These are phyloP conservation scores for Lagopus muta DNA, from an alignment of 2,113 vertebrate genomes.

Conservation along the genomic window DNA sequence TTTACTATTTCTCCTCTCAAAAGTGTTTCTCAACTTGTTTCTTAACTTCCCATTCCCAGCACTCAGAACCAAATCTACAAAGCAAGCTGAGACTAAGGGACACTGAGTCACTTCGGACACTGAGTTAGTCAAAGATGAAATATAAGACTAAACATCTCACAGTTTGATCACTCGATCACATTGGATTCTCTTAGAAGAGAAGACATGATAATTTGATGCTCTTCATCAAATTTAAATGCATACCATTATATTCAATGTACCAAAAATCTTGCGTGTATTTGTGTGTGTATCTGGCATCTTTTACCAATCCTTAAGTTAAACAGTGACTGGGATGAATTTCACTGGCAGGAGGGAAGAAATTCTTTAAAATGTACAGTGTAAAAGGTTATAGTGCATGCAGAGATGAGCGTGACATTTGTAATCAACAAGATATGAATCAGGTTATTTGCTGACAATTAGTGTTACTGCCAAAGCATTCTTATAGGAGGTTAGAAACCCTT, in stretches of 20 bases:
- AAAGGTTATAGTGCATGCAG: background rate
- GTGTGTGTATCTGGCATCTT: background rate
- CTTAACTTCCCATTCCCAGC: background rate
- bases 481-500: background rate
- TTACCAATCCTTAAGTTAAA: background rate
- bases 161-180: background rate
- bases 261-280: background rate
- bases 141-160: background rate
- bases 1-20: background rate
- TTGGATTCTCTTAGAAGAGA: background rate
- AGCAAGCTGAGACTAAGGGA: background rate
- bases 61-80: background rate
- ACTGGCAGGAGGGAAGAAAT: background rate
- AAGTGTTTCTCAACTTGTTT: background rate
- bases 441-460: background rate
- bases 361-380: background rate
- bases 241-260: background rate
- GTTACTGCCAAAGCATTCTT: background rate
- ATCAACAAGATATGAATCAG: background rate
- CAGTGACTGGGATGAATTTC: background rate
- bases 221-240: background rate
- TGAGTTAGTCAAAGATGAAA: background rate
- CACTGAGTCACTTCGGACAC: background rate
- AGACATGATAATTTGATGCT: background rate
- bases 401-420: background rate